Evolutionary conservation across 23 tunicate genomes (phyloP), one percentile per base, ranked within the genome.

Genomic region (Botrylloides violaceus): DNA sequence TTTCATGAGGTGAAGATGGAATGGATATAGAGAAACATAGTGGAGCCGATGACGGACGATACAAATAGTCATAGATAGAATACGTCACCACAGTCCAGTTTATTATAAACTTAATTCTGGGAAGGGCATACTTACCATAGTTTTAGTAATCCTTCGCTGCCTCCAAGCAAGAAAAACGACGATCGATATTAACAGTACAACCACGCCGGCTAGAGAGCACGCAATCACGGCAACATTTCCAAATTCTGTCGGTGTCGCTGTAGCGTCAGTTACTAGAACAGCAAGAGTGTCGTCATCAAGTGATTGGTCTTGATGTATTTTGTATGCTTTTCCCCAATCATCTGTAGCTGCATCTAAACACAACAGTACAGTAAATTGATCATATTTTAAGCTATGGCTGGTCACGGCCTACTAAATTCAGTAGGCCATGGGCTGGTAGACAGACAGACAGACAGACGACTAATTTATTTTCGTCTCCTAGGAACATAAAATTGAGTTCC

Each of bases 81-180:
- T n/a, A n/a, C n/a, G n/a, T n/a, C n/a, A n/a, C n/a, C n/a, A n/a
- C n/a, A n/a, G n/a, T n/a, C n/a, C n/a, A n/a, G n/a, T n/a, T n/a
- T n/a, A n/a, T n/a, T n/a, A n/a, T n/a, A n/a, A n/a, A n/a, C n/a
- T n/a, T n/a, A n/a, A n/a, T n/a, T n/a, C n/a, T n/a, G n/a, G 32
- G 18, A n/a, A 31, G 27, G 24, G 35, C 28, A 6, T 31, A 5
- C 84, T 81, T 59, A 87, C 95, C 86, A 71, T 34, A 27, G 81
- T 87, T 64, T 80, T 87, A 0, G 76, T 75, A 12, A 80, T 77
- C 43, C 72, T 84, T 43, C 80, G 64, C 56, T 87, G 95, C 21
- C 95, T 53, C 19, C 78, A 87, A 55, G 53, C 70, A 22, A 87
- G 66, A 4, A 71, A 81, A n/a, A 58, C 71, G 0, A 87, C 86